A percentile compares a stretch with the other conserved stretches of the same genome.
These are phyloP conservation scores for Amphipoea lucens DNA, from an alignment of 2,888 invertebrate species.

Conservation along the genomic window DNA sequence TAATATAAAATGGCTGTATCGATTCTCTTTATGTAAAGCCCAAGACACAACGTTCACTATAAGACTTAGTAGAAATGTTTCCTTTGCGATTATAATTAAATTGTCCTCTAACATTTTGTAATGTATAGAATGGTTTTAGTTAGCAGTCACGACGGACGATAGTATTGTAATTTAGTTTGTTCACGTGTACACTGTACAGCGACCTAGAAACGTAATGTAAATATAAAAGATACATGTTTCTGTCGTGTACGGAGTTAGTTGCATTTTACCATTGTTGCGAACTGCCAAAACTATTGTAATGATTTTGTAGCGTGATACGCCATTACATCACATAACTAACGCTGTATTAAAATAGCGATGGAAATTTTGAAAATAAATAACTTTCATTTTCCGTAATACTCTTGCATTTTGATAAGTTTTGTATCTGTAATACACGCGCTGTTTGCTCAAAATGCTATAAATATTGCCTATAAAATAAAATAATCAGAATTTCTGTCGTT, in stretches of 20 bases:
- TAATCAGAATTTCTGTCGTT: conserved; percentile 28
- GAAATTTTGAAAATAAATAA: conserved; percentile 17
- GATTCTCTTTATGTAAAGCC: conserved; percentile 77
- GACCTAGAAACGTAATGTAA: conserved; percentile 81
- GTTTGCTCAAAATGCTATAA: conserved; percentile 55
- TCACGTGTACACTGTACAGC: conserved; percentile 67
- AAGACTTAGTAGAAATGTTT: conserved; percentile 78
- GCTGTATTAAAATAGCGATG: conserved; percentile 29
- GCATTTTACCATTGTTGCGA: conserved; percentile 90
- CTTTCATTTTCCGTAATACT: conserved; percentile 18
- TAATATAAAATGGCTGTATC: conserved; percentile 86
- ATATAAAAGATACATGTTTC: conserved; percentile 84
- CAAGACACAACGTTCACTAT: conserved; percentile 77
- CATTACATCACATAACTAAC: conserved; percentile 67
- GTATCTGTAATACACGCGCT: conserved; percentile 4
- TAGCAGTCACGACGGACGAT: conserved; percentile 70
- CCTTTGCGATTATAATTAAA: conserved; percentile 67
- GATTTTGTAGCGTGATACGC: conserved; percentile 82
- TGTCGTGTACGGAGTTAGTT: conserved; percentile 83
- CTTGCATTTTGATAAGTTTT: conserved; percentile 34
- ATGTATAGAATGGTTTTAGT: conserved; percentile 79
- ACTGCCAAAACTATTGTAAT: conserved; percentile 90
- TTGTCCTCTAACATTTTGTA: conserved; percentile 69
- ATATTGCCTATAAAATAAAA: not conserved
- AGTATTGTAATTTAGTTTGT: conserved; percentile 76